Evolutionary conservation across 37 sponge, comb jelly and placozoan genomes (phyloP), one percentile per base, ranked within the genome.

Genomic region (Mnemiopsis leidyi): DNA sequence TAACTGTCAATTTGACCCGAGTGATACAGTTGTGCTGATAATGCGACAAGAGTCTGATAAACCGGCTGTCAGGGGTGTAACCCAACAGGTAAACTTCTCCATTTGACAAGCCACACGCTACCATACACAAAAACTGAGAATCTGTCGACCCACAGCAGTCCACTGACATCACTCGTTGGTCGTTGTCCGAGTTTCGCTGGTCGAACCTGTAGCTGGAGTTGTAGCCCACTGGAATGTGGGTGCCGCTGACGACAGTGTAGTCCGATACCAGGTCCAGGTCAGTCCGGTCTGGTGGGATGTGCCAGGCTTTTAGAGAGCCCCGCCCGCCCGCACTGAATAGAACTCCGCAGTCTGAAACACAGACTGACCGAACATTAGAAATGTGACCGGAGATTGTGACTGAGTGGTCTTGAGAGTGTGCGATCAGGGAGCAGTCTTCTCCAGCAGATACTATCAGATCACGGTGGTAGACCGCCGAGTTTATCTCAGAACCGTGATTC

Each of bases 311-410:
- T 5, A 85, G 40, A 21, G 90, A 85, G 36, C 90, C 90, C 35
- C 90, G 40, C n/a, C 90, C 90, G 0, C 90, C 90, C 2, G 61
- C 90, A 40, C 90, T 85, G 61, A 85, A 85, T 28, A 85, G 28
- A 23, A 85, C 3, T 5, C 79, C 79, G n/a, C 29, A 28, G 20
- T 18, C 9, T 36, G 82, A 23, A 85, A 20, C 61, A 40, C 90
- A 85, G 5, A 85, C 0, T 3, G 36, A 7, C 61, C 48, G 40
- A 26, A 85, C 61, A 85, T 61, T 85, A 20, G 90, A 85, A 5
- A 85, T 85, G 61, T 85, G 90, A 1, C 90, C 61, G 26, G 90
- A 38, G 33, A 85, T 61, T 25, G 0, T 13, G 5, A 3, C 36
- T 32, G 90, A 38, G 21, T 1, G 2, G 1, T 34, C 79, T 3